Base-by-base conservation (phyloP, 2,113 vertebrate species). In the Seriola quinqueradiata region DNA sequence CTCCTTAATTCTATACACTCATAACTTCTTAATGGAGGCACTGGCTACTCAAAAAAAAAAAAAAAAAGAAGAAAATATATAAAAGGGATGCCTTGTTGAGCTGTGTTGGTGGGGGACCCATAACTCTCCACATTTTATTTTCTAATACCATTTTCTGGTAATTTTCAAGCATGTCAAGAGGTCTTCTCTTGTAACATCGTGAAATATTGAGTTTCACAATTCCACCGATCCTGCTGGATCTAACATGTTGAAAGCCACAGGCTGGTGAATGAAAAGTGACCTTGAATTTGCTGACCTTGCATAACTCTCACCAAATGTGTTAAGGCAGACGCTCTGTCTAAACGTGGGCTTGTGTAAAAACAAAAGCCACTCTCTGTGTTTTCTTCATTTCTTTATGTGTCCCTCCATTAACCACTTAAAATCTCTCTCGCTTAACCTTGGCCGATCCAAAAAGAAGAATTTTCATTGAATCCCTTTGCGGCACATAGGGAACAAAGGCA, bases 161-260 rank as follows among this genome's bases (percentile, higher is more conserved):
- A 81, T 85, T 84, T 90, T 88, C 58, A 81, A 82, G 80, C 66
- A 83, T 80, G 80, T 85, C 79, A 87, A 75, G 34, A 84, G 72
- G 83, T 82, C 67, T 73, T 42, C 55, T 57, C 77, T 83, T 64
- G 72, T 87, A 88, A 90, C 77, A 17, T 46, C 75, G 13, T 88
- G 64, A 85, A 82, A 82, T 84, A 87, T 84, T 87, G 28, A 23
- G 66, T 85, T 89, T 83, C 60, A 83, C 81, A 75, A 60, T 82
- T 82, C 61, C 46, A 36, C 55, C 28, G 19, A 59, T 40, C 28
- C 38, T 14, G 76, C 68, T 69, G 75, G 86, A 82, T 89, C 32
- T 64, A 71, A 90, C 63, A 40, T 4, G 25, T 68, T 81, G 52
- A 88, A 87, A 77, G 10, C 48, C 57, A 10, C 25, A 63, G 32